Base-by-base conservation (phyloP, 1,140 invertebrate species). In the Homarus americanus region DNA sequence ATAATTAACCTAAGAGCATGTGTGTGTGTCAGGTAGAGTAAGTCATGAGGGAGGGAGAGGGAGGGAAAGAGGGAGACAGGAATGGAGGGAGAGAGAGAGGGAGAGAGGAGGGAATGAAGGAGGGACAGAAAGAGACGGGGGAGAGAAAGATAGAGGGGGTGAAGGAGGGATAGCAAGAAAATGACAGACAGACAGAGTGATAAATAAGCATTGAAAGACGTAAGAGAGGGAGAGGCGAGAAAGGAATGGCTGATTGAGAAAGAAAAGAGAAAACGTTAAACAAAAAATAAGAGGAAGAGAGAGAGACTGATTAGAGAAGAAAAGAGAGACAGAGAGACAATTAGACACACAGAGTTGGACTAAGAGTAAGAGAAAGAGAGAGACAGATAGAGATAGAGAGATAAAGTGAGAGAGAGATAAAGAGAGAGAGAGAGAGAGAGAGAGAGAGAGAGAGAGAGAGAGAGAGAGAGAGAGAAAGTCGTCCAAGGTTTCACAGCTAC, bases 401-500 rank as follows among this genome's bases (percentile, higher is more conserved):
- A 20, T 7, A 32, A 49, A 4, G 20, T 1, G 44, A 32, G 44
- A 28, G 49, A 58, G 80, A 32, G 80, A 38, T 28, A 79, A 36
- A 82, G 80, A 63, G 41, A 82, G 80, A 34, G 80, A 58, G 80
- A 82, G 80, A 63, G 80, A 82, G 49, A 34, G 9, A 0, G 80
- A 3, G 28, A 34, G 53, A 34, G n/a, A 40, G 49, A 28, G n/a
- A 58, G 32, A 58, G 7, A 58, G 44, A 63, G n/a, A 3, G 32
- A 32, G 76, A 41, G 76, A 0, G 38, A 41, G 76, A 4, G 76
- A 41, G 76, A 41, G 5, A 36, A 17, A n/a, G n/a, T n/a, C n/a
- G n/a, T n/a, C n/a, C n/a, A n/a, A n/a, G n/a, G n/a, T n/a, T n/a
- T n/a, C n/a, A n/a, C n/a, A n/a, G n/a, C n/a, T n/a, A n/a, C n/a